Evolutionary conservation across 2,888 invertebrate genomes (phyloP).

Genomic region (Nephrotoma guestfalica): DNA sequence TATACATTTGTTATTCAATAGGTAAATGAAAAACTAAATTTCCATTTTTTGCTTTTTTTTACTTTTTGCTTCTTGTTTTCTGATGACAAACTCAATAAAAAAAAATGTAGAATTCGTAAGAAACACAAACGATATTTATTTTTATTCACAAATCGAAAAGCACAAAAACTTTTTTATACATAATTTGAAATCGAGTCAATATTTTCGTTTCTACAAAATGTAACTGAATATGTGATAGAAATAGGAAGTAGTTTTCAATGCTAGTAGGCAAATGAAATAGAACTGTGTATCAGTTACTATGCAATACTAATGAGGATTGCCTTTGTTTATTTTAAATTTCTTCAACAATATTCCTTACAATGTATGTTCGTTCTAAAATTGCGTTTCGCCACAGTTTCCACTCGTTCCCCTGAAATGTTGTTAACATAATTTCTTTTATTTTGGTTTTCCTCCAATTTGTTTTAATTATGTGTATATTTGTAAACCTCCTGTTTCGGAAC

Average conservation of each 20-base stretch:
- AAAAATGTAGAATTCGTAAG: not conserved
- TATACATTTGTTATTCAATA: not conserved
- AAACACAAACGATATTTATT: not conserved
- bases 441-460: too few relatives aligned
- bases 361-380: too few relatives aligned
- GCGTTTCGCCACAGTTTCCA: too few relatives aligned
- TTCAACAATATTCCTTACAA: too few relatives aligned
- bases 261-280: not conserved
- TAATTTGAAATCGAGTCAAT: not conserved
- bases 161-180: not conserved
- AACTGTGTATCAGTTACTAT: not conserved
- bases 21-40: not conserved
- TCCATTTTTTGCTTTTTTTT: not conserved
- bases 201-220: not conserved
- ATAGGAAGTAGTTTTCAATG: not conserved
- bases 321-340: too few relatives aligned
- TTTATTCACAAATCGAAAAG: not conserved
- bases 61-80: not conserved
- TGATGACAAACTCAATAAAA: not conserved
- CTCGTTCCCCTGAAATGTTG: too few relatives aligned
- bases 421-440: too few relatives aligned
- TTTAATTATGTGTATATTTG: too few relatives aligned
- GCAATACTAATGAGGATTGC: too few relatives aligned
- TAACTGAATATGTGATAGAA: not conserved
- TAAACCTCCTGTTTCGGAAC: too few relatives aligned